phyloP scores from a whole-genome alignment of 2,797 vertebrate genomes.

The Erithacus rubecula region DNA sequence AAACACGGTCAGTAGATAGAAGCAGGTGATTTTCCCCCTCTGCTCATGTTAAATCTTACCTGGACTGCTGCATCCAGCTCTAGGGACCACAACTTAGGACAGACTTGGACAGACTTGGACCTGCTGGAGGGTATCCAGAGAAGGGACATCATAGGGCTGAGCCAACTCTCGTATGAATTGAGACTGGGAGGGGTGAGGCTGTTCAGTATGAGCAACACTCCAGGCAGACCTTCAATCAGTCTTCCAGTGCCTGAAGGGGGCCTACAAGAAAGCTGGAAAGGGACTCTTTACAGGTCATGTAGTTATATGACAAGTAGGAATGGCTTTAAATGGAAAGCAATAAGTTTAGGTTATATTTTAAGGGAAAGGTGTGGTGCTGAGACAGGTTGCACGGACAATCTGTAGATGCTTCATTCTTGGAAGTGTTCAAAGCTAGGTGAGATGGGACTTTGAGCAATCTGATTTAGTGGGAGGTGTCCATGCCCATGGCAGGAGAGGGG shows the following conservation, averaged over 20 bases:
- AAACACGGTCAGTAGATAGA: fast-evolving
- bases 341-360: background rate
- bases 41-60: background rate
- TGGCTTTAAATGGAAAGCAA: background rate
- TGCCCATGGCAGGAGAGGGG: fast-evolving
- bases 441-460: background rate
- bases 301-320: fast-evolving
- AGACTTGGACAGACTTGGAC: too few species aligned
- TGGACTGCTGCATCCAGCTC: background rate
- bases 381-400: background rate
- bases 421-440: background rate
- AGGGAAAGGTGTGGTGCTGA: background rate
- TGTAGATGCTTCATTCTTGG: background rate
- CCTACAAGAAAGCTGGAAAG: background rate
- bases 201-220: background rate
- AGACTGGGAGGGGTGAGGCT: background rate
- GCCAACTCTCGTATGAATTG: background rate
- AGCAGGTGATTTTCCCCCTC: fast-evolving
- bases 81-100: fast-evolving
- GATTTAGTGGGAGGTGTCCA: background rate
- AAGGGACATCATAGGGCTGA: background rate
- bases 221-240: fast-evolving
- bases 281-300: background rate
- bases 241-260: background rate
- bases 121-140: fast-evolving